A percentile compares a stretch with the other conserved stretches of the same genome.
Evolutionary conservation across 2,888 invertebrate genomes (phyloP).

Genomic region (Panorpa germanica): DNA sequence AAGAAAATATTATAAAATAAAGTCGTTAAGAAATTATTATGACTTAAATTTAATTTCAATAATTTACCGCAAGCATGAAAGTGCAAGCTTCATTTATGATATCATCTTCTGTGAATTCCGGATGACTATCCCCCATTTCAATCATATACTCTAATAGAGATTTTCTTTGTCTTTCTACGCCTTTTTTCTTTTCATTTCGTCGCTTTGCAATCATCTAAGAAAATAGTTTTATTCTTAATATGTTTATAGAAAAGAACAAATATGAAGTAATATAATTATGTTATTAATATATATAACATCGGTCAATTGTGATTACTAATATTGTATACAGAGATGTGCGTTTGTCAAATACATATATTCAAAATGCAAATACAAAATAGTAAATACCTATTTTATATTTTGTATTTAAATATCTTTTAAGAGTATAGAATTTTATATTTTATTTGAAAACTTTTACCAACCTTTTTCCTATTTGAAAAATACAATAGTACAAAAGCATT

Average conservation of each 20-base stretch:
- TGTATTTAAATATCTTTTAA: no score
- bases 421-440: no score
- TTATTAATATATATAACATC: no score
- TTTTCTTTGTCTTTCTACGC: slow-evolving; percentile 16
- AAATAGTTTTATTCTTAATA: background rate
- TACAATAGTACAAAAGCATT: no score
- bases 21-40: slow-evolving; percentile 6
- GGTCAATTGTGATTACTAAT: no score
- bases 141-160: slow-evolving; percentile 33
- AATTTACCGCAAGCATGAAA: slow-evolving; percentile 35
- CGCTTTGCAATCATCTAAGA: slow-evolving; percentile 20
- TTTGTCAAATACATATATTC: no score
- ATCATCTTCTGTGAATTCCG: slow-evolving; percentile 32
- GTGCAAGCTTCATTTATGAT: slow-evolving; percentile 38
- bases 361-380: no score
- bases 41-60: background rate
- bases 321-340: no score
- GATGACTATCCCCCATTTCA: slow-evolving; percentile 27
- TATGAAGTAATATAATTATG: no score
- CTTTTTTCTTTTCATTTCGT: slow-evolving; percentile 16
- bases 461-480: no score
- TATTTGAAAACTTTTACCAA: no score
- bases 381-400: no score
- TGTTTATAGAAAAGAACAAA: slow-evolving; percentile 4
- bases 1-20: slow-evolving; percentile 10